Evolutionary conservation across 2,797 vertebrate genomes (phyloP), one percentile per base, ranked within the genome.

Genomic region (Benthosema pterotum): DNA sequence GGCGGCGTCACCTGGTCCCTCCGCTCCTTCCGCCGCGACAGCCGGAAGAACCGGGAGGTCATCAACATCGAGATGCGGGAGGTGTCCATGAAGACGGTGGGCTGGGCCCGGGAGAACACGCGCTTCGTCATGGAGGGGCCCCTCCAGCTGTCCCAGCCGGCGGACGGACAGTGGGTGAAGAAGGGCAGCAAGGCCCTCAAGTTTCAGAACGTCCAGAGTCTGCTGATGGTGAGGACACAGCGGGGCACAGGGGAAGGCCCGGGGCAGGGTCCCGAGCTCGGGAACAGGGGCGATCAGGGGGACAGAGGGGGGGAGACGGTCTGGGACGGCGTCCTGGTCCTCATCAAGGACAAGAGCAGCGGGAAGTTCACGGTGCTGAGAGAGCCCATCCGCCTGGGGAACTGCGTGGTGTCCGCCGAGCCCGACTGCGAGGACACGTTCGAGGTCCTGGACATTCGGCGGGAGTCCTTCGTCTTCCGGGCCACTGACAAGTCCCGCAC

Each of bases 21-120:
- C 3, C 93, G 95, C 4, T 95, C 96, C 1, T 97, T 98, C 87
- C 93, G 95, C 22, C 92, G 96, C 1, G 95, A 96, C 77, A 96
- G 95, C 83, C 95, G 94, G 81, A 95, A 95, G 72, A 96, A 95
- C 83, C 92, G 95, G 0, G 96, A 98, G 77, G 94, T 95, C 28
- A 94, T 94, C 79, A 95, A 95, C 84, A 95, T 96, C 0, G 95
- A 98, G 86, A 96, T 97, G 93, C 86, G 95, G 19, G 95, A 98
- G 88, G 88, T 94, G 0, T 96, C 95, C 0, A 90, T 96, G 89
- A 95, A 94, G 87, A 94, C 94, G 0, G 92, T 95, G 1, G 95
- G 95, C 5, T 97, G 96, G 96, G 88, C 93, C 0, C 78, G 96
- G 54, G 95, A 97, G 57, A 92, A 92, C 83, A 96, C 94, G 0